These are phyloP conservation scores for Chloropsis cyanopogon DNA, from an alignment of 2,113 vertebrate species.

Conservation along the genomic window DNA sequence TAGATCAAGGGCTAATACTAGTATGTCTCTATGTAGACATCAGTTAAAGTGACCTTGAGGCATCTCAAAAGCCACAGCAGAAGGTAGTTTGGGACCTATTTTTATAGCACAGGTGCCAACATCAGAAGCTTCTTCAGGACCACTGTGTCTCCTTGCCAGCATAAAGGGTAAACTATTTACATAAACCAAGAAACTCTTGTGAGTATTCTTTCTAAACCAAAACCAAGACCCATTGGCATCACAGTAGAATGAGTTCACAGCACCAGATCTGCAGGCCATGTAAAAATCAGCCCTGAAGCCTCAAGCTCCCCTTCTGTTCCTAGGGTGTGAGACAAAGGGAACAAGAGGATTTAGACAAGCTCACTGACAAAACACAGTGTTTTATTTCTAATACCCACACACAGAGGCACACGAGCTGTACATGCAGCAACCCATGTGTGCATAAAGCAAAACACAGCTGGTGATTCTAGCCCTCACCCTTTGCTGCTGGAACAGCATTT, in stretches of 20 bases:
- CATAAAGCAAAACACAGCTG: neutral
- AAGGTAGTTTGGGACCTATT: neutral
- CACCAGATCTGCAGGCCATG: neutral
- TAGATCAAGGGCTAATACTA: neutral
- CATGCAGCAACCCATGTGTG: accelerated
- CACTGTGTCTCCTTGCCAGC: neutral
- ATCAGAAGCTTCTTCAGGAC: neutral
- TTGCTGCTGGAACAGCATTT: neutral
- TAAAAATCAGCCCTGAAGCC: neutral
- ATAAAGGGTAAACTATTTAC: neutral
- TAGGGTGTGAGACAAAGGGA: neutral
- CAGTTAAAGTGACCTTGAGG: accelerated
- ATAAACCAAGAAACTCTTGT: neutral
- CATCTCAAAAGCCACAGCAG: neutral
- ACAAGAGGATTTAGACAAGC: neutral
- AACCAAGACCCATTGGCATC: neutral
- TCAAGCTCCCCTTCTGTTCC: neutral
- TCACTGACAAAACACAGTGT: neutral
- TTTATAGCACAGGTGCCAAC: neutral
- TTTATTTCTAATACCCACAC: neutral
- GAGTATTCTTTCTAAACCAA: neutral
- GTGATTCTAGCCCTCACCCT: neutral
- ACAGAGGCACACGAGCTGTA: neutral
- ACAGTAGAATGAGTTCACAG: neutral
- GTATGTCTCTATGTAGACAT: neutral